Evolutionary conservation across 2,113 vertebrate species (phyloP).

Genomic region (Strix aluco): DNA sequence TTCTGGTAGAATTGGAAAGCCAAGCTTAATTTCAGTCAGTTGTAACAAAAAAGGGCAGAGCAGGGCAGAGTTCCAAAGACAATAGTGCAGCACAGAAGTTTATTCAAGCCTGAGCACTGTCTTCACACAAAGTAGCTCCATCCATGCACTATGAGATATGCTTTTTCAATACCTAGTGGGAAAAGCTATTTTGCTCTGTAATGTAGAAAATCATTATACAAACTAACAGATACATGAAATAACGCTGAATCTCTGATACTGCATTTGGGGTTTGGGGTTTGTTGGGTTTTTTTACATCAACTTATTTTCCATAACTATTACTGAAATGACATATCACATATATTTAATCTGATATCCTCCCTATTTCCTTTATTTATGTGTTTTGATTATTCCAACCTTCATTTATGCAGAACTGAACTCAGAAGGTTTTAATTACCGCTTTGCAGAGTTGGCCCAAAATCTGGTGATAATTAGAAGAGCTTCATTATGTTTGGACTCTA

Average conservation of each 20-base stretch:
- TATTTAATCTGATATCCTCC: neutral
- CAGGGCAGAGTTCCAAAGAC: neutral
- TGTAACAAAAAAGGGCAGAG: neutral
- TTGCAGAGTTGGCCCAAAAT: neutral
- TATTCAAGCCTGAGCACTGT: neutral
- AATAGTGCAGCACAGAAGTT: accelerated
- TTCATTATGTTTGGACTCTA: neutral
- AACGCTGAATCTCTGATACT: neutral
- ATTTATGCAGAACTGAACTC: neutral
- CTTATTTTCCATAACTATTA: neutral
- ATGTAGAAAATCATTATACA: neutral
- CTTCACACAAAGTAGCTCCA: neutral
- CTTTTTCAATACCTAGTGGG: neutral
- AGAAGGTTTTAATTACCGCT: neutral
- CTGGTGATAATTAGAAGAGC: neutral
- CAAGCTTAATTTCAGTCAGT: neutral
- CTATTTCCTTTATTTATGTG: neutral
- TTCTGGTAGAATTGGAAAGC: neutral
- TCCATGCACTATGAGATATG: accelerated
- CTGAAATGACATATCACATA: neutral
- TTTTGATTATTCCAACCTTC: neutral
- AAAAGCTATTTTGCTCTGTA: neutral
- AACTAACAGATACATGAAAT: neutral
- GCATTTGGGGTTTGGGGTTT: accelerated
- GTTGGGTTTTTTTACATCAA: accelerated